Evolutionary conservation across 2,113 vertebrate species (phyloP), one percentile per base, ranked within the genome.

Genomic region (Sorex araneus): DNA sequence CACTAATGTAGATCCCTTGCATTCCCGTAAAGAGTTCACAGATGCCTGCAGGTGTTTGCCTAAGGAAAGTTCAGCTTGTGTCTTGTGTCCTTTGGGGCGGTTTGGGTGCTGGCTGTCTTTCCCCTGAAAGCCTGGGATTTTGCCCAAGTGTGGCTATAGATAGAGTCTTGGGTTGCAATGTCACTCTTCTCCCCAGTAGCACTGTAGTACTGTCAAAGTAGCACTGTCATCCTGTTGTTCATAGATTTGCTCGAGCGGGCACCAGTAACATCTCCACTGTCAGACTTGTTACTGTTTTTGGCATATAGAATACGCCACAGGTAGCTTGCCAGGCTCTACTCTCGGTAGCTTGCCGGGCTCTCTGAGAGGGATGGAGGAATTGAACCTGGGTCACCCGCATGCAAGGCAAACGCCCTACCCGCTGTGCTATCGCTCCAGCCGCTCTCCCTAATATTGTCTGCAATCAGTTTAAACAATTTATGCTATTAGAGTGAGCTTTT

Each of bases 21-120:
- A 50, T 70, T 89, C 80, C 80, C 74, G 74, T 9, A 74, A 91
- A 87, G 4, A 75, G 27, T 81, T 82, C 80, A 11, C 28, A 64
- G 50, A 34, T 86, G 25, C 25, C 28, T 87, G 27, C 27, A 95
- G 80, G 86, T 66, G 15, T 34, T 73, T 92, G 15, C 23, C n/a
- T 80, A 84, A 92, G 28, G 71, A 74, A 64, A 77, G 28, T 45
- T 50, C n/a, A 63, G 6, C 9, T 13, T 36, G 28, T 57, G 32
- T 45, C 77, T 50, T 19, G 18, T 19, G 57, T 21, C 16, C 16
- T 2, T 54, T 54, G 50, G 50, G 10, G 7, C 50, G 21, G 64
- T 66, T 45, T 75, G 9, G 47, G 47, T 10, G 47, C 10, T 50
- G 9, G 13, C 10, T 50, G 47, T 50, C 47, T 13, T 89, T 77